Conservation (phyloP, 2,797 vertebrate species). For the Eurystomus glaucurus region DNA sequence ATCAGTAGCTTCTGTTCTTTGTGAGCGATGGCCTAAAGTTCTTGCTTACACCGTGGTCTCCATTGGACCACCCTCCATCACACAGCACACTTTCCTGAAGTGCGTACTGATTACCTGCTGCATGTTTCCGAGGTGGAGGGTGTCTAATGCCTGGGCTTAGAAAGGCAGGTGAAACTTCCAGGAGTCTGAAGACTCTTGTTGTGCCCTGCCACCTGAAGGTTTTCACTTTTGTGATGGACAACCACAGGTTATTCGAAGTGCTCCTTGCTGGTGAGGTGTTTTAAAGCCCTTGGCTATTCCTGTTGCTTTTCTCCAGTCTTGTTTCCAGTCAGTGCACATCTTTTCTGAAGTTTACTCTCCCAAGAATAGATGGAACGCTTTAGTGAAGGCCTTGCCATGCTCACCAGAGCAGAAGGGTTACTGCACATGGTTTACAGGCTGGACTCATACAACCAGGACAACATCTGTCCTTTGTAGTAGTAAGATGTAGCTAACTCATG, state of each 20-base stretch:
- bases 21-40: neutral
- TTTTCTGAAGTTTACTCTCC: neutral
- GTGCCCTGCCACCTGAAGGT: neutral
- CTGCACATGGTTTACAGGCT: neutral
- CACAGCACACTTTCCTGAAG: neutral
- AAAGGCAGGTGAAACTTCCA: neutral
- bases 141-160: neutral
- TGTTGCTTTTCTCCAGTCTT: neutral
- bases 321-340: neutral
- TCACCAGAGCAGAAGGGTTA: neutral
- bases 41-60: neutral
- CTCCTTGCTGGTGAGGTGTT: neutral
- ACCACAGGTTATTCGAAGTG: neutral
- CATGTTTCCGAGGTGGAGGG: neutral
- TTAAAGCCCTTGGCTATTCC: neutral
- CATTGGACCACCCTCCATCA: neutral
- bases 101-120: fast-evolving
- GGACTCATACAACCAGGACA: neutral
- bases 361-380: neutral
- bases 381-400: neutral
- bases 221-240: neutral
- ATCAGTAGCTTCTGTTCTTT: slow-evolving; percentile 12
- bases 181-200: neutral
- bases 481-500: neutral
- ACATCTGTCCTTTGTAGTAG: neutral